Base-by-base conservation (phyloP, 2,113 vertebrate species). In the Cyphomyrus plagiostoma region DNA sequence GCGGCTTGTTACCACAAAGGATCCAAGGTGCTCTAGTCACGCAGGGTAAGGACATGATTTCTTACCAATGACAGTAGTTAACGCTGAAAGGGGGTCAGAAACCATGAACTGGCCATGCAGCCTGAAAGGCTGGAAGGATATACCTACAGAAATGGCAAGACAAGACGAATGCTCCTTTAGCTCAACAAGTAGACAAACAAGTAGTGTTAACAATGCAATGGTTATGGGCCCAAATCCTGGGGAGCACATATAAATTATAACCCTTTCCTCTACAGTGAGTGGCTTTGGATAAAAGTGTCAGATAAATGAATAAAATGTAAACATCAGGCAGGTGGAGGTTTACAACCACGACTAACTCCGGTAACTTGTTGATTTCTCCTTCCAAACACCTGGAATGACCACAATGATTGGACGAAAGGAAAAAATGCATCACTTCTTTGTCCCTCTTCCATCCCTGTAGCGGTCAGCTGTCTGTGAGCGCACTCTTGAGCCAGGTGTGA, bases 401-500 rank as follows among this genome's bases (percentile, higher is more conserved):
- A 77, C 3, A 77, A 17, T 66, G 17, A 88, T 21, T 87, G 56
- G 9, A 45, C 46, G 39, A 26, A 52, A 45, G 23, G 21, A 50
- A 89, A 35, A 89, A 49, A 23, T 7, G 4, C 15, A 8, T 21
- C 19, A 30, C 10, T 35, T 82, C 30, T 50, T 88, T 92, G 89
- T 90, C 92, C 53, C 91, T 92, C 91, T 92, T 50, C 46, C 46
- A 35, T 74, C 88, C 23, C 45, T 62, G 39, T 74, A 77, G 26
- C 48, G 3, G 17, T 42, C 39, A 46, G 39, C 6, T 2, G 53
- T 88, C 35, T 42, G 35, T 49, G 30, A 21, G 52, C 39, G 9
- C 19, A 45, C 7, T 70, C 13, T 13, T 4, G 45, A 13, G 48
- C 48, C 11, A 70, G 26, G 62, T 9, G n/a, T 3, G 52, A 84